These are phyloP conservation scores for Montipora cactus DNA, from an alignment of 64 coral and sea anemone species.

Conservation along the genomic window DNA sequence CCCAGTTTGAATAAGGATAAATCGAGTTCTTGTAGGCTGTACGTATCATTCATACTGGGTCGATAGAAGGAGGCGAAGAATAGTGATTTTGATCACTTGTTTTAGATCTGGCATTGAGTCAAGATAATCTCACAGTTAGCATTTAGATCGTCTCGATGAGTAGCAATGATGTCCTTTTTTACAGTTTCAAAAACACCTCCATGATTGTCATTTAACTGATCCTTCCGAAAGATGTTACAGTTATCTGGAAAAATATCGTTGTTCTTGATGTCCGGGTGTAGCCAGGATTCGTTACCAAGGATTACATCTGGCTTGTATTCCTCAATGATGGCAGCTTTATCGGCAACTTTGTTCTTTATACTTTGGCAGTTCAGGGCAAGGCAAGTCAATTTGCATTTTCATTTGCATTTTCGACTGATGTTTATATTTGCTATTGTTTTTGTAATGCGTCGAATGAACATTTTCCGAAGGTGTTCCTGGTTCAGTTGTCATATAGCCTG, in stretches of 20 bases:
- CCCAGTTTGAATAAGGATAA: background rate
- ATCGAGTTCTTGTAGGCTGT: slow-evolving; percentile 47
- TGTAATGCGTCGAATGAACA: background rate
- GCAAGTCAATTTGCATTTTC: slow-evolving; percentile 26
- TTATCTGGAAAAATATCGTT: slow-evolving; percentile 53
- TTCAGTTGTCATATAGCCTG: background rate
- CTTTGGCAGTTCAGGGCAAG: slow-evolving; percentile 47
- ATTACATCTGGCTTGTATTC: slow-evolving; percentile 67
- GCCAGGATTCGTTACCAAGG: slow-evolving; percentile 64
- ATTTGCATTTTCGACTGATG: background rate
- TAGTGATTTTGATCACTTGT: slow-evolving; percentile 33
- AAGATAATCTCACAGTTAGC: slow-evolving; percentile 59
- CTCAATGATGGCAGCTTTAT: slow-evolving; percentile 45
- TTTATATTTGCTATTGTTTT: slow-evolving; percentile 29
- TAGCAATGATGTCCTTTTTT: slow-evolving; percentile 57
- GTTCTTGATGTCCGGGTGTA: slow-evolving; percentile 42
- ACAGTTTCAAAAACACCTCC: slow-evolving; percentile 60
- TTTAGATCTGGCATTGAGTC: slow-evolving; percentile 55
- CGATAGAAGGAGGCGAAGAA: slow-evolving; percentile 53
- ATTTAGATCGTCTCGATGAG: slow-evolving; percentile 37
- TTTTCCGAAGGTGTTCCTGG: background rate
- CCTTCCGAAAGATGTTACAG: slow-evolving; percentile 55
- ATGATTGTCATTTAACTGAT: slow-evolving; percentile 10
- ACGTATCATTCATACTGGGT: slow-evolving; percentile 28
- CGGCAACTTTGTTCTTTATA: slow-evolving; percentile 52